Base-by-base conservation (phyloP, 2,888 invertebrate genomes). In the Kryphioiulus occultus region DNA sequence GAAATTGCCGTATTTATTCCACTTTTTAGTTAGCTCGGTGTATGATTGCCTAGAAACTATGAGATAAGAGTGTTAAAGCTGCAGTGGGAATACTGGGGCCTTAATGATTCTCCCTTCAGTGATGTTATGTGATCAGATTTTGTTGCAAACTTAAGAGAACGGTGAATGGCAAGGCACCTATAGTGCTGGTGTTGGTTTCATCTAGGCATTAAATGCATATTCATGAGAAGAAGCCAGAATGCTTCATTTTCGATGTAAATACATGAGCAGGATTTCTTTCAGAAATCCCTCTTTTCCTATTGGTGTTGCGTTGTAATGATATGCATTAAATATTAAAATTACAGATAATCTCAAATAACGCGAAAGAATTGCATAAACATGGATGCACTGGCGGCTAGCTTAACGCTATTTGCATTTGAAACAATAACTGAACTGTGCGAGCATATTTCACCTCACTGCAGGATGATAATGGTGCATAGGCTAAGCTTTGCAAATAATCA, bases 311-410 rank as follows among this genome's bases (percentile, higher is more conserved):
- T 12, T 22, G 68, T 68, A 68, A 68, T 68, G 68, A 68, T 68
- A 68, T 68, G 68, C 68, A 26, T 68, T 68, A 68, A 68, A 68
- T 68, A 68, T 68, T 68, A 68, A 68, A 68, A 68, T 68, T 68
- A 68, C 26, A 26, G 26, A 68, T 68, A 68, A 68, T 68, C 68
- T 26, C 26, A 68, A 68, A 68, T 68, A 26, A 68, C 68, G 68
- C 26, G 26, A 68, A 10, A 68, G 26, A n/a, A 68, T 68, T 26
- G 26, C n/a, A 10, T 68, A n/a, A n/a, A 26, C 68, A n/a, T 26
- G 68, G 10, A n/a, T 53, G 53, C n/a, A n/a, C n/a, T n/a, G 3
- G n/a, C n/a, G 10, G 53, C 53, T 53, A 1, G 1, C n/a, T 7
- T 53, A 19, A 53, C 19, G 2, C 53, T 68, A 10, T 9, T 68